Base-by-base conservation (phyloP, 2,888 invertebrate genomes). In the Nowickia ferox region DNA sequence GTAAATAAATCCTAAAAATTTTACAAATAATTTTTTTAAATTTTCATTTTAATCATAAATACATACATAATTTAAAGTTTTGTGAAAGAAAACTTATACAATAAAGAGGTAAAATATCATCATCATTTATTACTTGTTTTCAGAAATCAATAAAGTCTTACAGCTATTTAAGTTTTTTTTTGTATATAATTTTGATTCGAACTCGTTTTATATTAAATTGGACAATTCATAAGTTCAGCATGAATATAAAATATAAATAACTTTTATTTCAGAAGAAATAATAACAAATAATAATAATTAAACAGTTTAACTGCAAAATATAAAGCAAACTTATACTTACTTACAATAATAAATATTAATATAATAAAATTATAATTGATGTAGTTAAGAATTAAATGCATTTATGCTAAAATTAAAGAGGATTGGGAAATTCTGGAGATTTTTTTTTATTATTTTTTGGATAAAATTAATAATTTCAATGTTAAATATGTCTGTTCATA, bases 241-340 rank as follows among this genome's bases (percentile, higher is more conserved):
- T 75, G 11, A 42, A 46, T 13, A 63, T 40, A 59, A 80, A 55
- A 46, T 30, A 44, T 69, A 22, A 55, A 30, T 61, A 40, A 61
- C 48, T 22, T 53, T 38, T 55, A 40, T 51, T 13, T 61, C 9
- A 22, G 19, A 42, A 57, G 57, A 84, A 72, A 61, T 40, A 30
- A 77, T 59, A 74, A 77, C n/a, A 78, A 76, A 53, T 9, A 44
- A 53, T 9, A 44, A 55, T 53, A 79, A 71, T 69, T 57, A 22
- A 71, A 59, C 82, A 85, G 78, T 86, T 83, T 55, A 66, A 86
- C 79, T 86, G 86, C 51, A 42, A 74, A 69, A 59, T 75, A 44
- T 71, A 71, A 79, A 83, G 48, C 59, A 63, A 69, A 69, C 46
- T 63, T 6, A 22, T 66, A 13, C 38, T 51, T 57, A 42, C 11